Conservation (phyloP, 2,888 invertebrate genomes). For the Zootermopsis nevadensis region DNA sequence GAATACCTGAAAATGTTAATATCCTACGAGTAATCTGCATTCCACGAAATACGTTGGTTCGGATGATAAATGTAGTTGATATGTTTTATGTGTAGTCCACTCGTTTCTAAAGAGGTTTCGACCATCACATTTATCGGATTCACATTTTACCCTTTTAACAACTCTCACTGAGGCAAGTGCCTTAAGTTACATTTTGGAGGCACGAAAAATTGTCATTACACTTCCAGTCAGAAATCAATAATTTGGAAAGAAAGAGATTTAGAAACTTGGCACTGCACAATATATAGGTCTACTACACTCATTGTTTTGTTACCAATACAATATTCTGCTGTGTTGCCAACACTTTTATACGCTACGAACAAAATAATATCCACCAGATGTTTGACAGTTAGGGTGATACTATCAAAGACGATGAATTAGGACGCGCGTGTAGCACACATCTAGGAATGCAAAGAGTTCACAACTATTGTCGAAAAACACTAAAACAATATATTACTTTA, state of each 20-base stretch:
- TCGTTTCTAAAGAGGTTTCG: neutral
- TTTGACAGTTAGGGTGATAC: too few relatives aligned
- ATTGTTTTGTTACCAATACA: too few relatives aligned
- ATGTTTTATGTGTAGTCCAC: neutral
- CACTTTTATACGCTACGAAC: too few relatives aligned
- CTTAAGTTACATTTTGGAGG: neutral
- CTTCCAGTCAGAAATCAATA: neutral
- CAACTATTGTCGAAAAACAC: too few relatives aligned
- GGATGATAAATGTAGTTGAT: neutral
- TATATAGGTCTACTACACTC: neutral
- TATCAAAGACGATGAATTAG: too few relatives aligned
- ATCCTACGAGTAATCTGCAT: too few relatives aligned
- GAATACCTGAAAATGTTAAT: too few relatives aligned
- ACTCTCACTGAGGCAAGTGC: neutral
- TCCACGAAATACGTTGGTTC: neutral
- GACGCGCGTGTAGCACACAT: too few relatives aligned
- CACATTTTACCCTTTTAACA: neutral
- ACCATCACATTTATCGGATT: neutral
- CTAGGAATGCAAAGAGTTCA: too few relatives aligned
- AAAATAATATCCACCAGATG: too few relatives aligned
- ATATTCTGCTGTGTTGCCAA: too few relatives aligned
- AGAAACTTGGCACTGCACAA: neutral
- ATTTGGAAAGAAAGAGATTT: neutral
- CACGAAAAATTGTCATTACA: constrained; percentile 5
- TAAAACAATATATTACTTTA: too few relatives aligned